Evolutionary conservation across 2,113 vertebrate genomes (phyloP).

Genomic region (Scomber scombrus): DNA sequence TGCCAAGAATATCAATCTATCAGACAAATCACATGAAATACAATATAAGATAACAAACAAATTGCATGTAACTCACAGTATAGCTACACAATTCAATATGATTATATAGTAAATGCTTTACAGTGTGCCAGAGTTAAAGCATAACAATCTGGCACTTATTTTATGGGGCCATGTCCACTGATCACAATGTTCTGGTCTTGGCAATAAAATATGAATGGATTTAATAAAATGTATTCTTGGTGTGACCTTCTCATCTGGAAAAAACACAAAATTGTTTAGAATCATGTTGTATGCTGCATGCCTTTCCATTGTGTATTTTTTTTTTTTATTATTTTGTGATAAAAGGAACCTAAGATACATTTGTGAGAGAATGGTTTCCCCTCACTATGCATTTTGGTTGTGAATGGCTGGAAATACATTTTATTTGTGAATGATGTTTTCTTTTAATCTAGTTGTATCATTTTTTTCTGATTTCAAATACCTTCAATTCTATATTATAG

Average conservation of each 20-base stretch:
- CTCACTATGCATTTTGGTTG: constrained; percentile 45
- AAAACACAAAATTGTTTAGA: constrained; percentile 24
- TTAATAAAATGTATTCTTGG: constrained; percentile 30
- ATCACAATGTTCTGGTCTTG: constrained; percentile 6
- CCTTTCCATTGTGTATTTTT: constrained; percentile 54
- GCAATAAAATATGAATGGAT: constrained; percentile 26
- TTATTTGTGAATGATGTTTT: constrained; percentile 31
- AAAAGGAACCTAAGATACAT: constrained; percentile 5
- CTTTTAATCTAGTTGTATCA: constrained; percentile 43
- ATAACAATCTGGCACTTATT: constrained; percentile 5
- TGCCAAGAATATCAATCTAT: neutral
- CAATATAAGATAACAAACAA: neutral
- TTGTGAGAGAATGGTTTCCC: constrained; percentile 26
- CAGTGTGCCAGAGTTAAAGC: neutral
- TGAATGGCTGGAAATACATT: constrained; percentile 36
- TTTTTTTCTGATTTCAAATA: constrained; percentile 29
- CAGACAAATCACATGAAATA: neutral
- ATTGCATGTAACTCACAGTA: constrained; percentile 7
- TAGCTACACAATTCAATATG: constrained; percentile 21
- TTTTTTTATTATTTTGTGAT: constrained; percentile 20
- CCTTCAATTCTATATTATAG: neutral
- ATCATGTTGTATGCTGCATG: constrained; percentile 45
- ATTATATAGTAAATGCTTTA: neutral
- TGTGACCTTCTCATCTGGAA: constrained; percentile 44
- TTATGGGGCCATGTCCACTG: constrained; percentile 11